A percentile compares a stretch with the other conserved stretches of the same genome.
phyloP scores from a whole-genome alignment of 2,888 invertebrate species.

The Sinhomidia bicolor region DNA sequence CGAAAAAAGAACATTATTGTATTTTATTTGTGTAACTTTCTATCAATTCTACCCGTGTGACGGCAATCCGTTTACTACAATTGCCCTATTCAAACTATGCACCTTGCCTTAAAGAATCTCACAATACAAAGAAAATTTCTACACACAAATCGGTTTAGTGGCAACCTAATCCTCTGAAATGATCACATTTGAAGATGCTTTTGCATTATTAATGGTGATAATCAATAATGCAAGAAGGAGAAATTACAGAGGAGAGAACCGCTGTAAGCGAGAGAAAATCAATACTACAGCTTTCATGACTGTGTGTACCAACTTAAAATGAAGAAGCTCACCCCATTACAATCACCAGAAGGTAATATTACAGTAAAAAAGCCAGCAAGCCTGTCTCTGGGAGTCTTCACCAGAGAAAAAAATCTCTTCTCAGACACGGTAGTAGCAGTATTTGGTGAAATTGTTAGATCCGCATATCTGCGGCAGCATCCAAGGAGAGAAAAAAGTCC shows the following conservation, averaged over 20 bases:
- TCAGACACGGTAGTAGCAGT: neutral
- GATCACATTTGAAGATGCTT: slow-evolving; percentile 18
- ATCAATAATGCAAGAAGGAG: slow-evolving; percentile 72
- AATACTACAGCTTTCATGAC: slow-evolving; percentile 38
- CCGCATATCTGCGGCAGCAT: slow-evolving; percentile 66
- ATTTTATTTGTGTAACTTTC: neutral
- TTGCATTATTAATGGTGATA: slow-evolving; percentile 56
- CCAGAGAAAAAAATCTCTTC: slow-evolving; percentile 27
- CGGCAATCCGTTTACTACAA: neutral
- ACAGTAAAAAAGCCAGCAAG: slow-evolving; percentile 16
- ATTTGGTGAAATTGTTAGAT: slow-evolving; percentile 5
- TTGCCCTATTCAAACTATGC: neutral
- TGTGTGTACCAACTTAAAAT: slow-evolving; percentile 7
- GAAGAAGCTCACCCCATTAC: slow-evolving; percentile 70
- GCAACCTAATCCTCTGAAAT: slow-evolving; percentile 45
- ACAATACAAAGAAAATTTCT: neutral
- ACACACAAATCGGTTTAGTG: slow-evolving; percentile 51
- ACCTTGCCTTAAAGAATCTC: too few species aligned
- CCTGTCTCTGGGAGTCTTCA: neutral
- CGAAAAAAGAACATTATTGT: neutral
- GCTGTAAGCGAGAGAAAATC: slow-evolving; percentile 43
- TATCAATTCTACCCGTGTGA: neutral
- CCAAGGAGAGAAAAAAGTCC: slow-evolving; percentile 17
- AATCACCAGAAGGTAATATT: slow-evolving; percentile 34
- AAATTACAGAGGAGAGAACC: slow-evolving; percentile 18